Base-by-base conservation (phyloP, 2,113 vertebrate species). In the Chaetodon trifascialis region DNA sequence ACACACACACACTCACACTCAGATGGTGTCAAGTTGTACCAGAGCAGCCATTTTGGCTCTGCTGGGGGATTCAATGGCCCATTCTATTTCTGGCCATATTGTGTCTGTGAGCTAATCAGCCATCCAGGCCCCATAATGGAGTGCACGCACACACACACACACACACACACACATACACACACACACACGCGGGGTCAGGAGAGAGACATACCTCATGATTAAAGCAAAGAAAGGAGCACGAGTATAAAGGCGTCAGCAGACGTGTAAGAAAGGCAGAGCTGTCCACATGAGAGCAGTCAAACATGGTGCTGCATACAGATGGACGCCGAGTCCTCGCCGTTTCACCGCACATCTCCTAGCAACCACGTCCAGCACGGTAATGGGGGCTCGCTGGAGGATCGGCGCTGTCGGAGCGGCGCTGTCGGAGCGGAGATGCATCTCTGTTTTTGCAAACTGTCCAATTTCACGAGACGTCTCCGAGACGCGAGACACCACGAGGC, bases 31-130 rank as follows among this genome's bases (percentile, higher is more conserved):
- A 64, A 80, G 78, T 80, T 70, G 66, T 14, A 67, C 36, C 85
- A 34, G 60, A 74, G 84, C 79, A 63, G 87, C 88, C 85, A 89
- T 90, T 86, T 86, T 89, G 79, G 81, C 86, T 77, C 79, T 62
- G 56, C 83, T 30, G 47, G 16, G 56, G 73, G 77, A 88, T 89
- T 92, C 88, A 89, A 89, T 91, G 86, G 76, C 44, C 90, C 87
- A 82, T 92, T 92, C 84, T 86, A 85, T 90, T 86, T 87, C 80
- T 86, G 81, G 70, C 79, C 86, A 86, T 86, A 87, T 88, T 91
- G 88, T 86, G 83, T 90, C 75, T 84, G 79, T 73, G 88, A 82
- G 79, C 71, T 92, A 91, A 94, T 94, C 91, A 85, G 84, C 82
- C 88, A 84, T 64, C 63, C 70, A 86, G 80, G 77, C 46, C 63